Percentiles rank a stretch among this genome's conserved stretches.
These are phyloP conservation scores for Cephus pulcher DNA, from an alignment of 2,888 invertebrate genomes.

Conservation along the genomic window DNA sequence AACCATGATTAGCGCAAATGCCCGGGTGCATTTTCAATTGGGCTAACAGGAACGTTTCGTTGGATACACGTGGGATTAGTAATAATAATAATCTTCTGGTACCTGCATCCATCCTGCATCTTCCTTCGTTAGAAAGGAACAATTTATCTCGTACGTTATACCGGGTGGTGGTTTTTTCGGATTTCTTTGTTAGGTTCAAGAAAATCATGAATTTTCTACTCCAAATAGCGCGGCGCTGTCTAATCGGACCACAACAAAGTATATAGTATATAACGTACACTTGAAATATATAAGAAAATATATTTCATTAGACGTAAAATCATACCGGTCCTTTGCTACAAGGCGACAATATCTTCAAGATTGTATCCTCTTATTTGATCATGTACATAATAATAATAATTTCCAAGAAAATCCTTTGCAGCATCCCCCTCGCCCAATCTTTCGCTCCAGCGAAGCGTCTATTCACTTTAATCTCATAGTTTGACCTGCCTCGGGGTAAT, in stretches of 20 bases:
- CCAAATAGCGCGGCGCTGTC: not conserved
- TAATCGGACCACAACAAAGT: not conserved
- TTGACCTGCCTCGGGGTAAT: constrained; percentile 34
- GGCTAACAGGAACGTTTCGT: too few relatives aligned
- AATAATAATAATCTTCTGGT: too few relatives aligned
- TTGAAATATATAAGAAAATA: too few relatives aligned
- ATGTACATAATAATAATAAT: constrained; percentile 38
- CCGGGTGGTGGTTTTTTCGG: not conserved
- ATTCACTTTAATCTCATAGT: constrained; percentile 56
- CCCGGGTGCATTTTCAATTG: too few relatives aligned
- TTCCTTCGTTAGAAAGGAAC: too few relatives aligned
- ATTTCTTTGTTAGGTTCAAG: not conserved
- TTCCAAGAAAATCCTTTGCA: constrained; percentile 6
- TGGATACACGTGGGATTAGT: too few relatives aligned
- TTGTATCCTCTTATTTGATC: constrained; percentile 53
- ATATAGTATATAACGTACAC: too few relatives aligned
- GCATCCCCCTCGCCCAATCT: not conserved
- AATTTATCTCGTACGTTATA: not conserved
- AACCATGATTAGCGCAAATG: too few relatives aligned
- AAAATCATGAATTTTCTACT: not conserved
- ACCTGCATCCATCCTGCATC: too few relatives aligned
- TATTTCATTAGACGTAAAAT: not conserved
- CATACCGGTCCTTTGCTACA: constrained; percentile 34
- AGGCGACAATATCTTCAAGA: constrained; percentile 52
- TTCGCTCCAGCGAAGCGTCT: constrained; percentile 26